phyloP scores from a whole-genome alignment of 2,888 invertebrate species.

The Gnatocerus cornutus region DNA sequence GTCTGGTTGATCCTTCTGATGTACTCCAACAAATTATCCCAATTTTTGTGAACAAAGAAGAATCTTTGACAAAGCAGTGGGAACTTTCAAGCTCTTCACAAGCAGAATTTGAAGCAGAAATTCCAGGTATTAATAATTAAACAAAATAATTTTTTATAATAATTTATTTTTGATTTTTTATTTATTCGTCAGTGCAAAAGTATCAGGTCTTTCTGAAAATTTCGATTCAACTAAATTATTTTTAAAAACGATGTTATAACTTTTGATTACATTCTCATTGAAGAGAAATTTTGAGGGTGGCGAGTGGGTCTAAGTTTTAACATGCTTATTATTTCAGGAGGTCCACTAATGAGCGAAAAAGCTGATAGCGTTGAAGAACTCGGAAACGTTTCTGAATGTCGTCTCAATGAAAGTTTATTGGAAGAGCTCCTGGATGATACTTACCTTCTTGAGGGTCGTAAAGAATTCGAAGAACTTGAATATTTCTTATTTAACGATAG shows the following conservation, averaged over 20 bases:
- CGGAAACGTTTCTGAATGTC: constrained; percentile 20
- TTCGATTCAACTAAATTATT: no score
- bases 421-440: constrained; percentile 34
- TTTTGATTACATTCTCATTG: no score
- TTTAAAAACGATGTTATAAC: no score
- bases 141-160: no score
- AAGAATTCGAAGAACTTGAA: constrained; percentile 43
- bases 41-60: not conserved
- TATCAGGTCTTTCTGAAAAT: no score
- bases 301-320: no score
- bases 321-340: constrained; percentile 16
- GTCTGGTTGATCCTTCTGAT: constrained; percentile 11
- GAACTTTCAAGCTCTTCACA: not conserved
- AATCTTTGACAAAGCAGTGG: not conserved
- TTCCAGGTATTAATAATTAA: constrained; percentile 16
- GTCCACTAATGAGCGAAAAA: constrained; percentile 20
- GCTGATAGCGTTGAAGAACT: constrained; percentile 7
- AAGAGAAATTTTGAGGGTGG: no score
- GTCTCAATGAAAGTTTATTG: constrained; percentile 36
- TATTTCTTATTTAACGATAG: constrained; percentile 36
- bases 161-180: no score
- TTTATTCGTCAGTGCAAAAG: not conserved
- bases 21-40: constrained; percentile 6
- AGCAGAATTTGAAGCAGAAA: constrained; percentile 4
- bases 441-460: constrained; percentile 21